A percentile compares a stretch with the other conserved stretches of the same genome.
Conservation (phyloP, 2,888 invertebrate species). For the Hirudinaria manillensis region DNA sequence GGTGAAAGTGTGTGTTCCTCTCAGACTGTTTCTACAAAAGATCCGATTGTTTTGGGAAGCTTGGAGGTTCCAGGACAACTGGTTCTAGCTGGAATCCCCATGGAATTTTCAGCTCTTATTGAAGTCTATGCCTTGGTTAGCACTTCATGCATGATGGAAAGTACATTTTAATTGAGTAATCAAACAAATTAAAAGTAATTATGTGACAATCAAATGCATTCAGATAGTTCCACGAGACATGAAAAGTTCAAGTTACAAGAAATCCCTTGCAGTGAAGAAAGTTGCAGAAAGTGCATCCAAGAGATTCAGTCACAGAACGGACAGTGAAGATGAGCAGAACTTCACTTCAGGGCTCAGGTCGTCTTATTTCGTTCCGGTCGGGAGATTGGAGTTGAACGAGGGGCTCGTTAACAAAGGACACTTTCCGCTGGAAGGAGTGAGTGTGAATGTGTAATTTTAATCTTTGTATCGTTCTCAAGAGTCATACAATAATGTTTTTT, state of each 20-base stretch:
- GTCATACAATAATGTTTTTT: not conserved
- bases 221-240: slow-evolving; percentile 37
- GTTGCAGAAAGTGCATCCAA: slow-evolving; percentile 59
- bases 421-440: slow-evolving; percentile 56
- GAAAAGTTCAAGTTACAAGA: slow-evolving; percentile 42
- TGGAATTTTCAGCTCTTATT: slow-evolving; percentile 79
- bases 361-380: slow-evolving; percentile 76
- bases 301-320: not conserved
- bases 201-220: not conserved
- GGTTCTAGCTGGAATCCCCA: slow-evolving; percentile 69
- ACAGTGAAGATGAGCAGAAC: slow-evolving; percentile 49
- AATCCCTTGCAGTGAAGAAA: slow-evolving; percentile 33
- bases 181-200: slow-evolving; percentile 5
- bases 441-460: not conserved
- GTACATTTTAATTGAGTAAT: too few species aligned
- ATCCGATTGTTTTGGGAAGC: slow-evolving; percentile 53
- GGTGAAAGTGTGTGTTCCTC: slow-evolving; percentile 57
- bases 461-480: not conserved
- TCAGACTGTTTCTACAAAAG: slow-evolving; percentile 59
- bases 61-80: slow-evolving; percentile 59
- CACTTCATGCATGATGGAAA: not conserved
- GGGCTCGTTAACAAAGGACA: slow-evolving; percentile 72
- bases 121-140: slow-evolving; percentile 60
- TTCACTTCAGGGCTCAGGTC: slow-evolving; percentile 77
- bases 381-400: slow-evolving; percentile 78